phyloP scores from a whole-genome alignment of 2,888 invertebrate species.

The Drosophila buzzatii region DNA sequence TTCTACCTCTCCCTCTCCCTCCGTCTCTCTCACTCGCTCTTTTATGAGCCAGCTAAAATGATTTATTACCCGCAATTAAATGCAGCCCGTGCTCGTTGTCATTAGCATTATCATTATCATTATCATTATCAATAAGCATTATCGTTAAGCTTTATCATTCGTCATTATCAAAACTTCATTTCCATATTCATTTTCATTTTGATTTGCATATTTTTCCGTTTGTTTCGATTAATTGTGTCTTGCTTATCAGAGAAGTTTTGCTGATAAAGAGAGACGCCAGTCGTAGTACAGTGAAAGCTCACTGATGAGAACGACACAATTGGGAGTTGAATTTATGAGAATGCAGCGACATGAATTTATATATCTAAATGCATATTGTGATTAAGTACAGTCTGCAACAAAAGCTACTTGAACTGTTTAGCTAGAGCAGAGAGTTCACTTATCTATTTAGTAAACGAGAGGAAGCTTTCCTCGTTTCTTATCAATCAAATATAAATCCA shows the following conservation, averaged over 20 bases:
- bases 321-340: neutral
- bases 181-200: slow-evolving; percentile 29
- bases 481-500: too few relatives aligned
- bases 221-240: slow-evolving; percentile 23
- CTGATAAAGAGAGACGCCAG: slow-evolving; percentile 20
- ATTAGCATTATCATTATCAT: slow-evolving; percentile 16
- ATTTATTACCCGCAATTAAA: slow-evolving; percentile 40
- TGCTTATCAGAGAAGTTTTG: slow-evolving; percentile 30
- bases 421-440: too few relatives aligned
- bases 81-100: slow-evolving; percentile 14
- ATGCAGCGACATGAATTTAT: too few relatives aligned
- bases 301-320: neutral
- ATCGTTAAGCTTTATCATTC: slow-evolving; percentile 10
- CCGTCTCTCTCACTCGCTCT: neutral
- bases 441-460: too few relatives aligned
- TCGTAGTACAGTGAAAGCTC: slow-evolving; percentile 5
- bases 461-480: too few relatives aligned
- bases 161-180: slow-evolving; percentile 30
- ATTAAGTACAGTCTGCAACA: too few relatives aligned
- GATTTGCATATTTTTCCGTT: slow-evolving; percentile 18
- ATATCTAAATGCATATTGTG: too few relatives aligned
- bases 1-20: neutral
- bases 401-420: too few relatives aligned
- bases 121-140: slow-evolving; percentile 4
- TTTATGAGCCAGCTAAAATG: slow-evolving; percentile 45